A percentile compares a stretch with the other conserved stretches of the same genome.
Evolutionary conservation across 2,113 vertebrate genomes (phyloP).

Genomic region (Microtus oregoni): DNA sequence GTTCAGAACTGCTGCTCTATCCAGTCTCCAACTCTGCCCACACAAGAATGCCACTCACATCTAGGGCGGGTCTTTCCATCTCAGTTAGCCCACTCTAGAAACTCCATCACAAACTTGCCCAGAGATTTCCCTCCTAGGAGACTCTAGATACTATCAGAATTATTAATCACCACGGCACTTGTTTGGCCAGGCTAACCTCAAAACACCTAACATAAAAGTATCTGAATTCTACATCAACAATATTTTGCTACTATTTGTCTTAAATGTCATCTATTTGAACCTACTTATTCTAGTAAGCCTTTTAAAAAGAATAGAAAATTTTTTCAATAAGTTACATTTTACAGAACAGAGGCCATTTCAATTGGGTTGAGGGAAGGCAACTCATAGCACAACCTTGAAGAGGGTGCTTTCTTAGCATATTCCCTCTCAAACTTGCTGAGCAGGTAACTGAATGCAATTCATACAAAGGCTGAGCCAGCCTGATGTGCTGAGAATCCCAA

Average conservation of each 20-base stretch:
- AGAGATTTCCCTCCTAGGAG: not conserved
- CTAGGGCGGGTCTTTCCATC: not conserved
- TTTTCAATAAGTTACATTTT: not conserved
- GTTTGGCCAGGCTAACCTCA: not conserved
- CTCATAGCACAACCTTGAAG: not conserved
- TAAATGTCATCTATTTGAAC: not conserved
- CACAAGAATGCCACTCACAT: not conserved
- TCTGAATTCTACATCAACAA: not conserved
- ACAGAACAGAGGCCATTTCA: constrained; percentile 1
- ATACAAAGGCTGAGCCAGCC: not conserved
- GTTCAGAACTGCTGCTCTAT: not conserved
- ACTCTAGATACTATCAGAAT: not conserved
- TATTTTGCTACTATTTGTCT: not conserved
- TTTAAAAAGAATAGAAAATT: not conserved
- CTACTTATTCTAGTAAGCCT: not conserved
- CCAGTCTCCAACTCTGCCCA: not conserved
- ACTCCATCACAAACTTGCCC: not conserved
- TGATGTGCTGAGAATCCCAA: not conserved
- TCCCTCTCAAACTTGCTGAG: not conserved
- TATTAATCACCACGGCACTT: not conserved
- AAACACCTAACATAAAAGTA: not conserved
- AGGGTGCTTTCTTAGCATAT: not conserved
- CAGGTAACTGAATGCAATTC: not conserved
- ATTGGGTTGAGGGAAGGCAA: not conserved
- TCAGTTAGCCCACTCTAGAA: not conserved